Evolutionary conservation across 53 echinoderm and acorn worm species (phyloP), one percentile per base, ranked within the genome.

Genomic region (Hippasteria phrygiana): DNA sequence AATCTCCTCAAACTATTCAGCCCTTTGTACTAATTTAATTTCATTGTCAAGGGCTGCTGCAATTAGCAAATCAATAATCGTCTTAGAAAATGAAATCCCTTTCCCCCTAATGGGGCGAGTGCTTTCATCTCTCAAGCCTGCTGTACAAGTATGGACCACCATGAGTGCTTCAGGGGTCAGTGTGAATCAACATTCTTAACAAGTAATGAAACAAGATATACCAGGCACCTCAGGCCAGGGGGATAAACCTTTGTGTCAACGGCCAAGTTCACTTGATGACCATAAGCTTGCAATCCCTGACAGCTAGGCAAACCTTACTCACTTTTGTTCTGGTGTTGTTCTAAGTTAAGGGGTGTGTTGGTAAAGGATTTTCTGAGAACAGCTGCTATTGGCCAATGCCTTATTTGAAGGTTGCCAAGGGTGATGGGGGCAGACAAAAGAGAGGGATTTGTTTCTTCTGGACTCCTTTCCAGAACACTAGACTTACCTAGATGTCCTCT

Each of bases 301-400:
- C 33, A 2, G 18, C 31, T 33, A 38, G 43, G 48, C 29, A 32
- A 83, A 39, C 64, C 85, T 48, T 80, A 62, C 64, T 31, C 13
- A 37, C 53, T 71, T 70, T 71, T 85, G 85, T 71, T 65, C 29
- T 33, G 70, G 29, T 85, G 85, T 85, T 85, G 48, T 85, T 71
- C 51, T 26, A 71, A 35, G 67, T 83, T 83, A 39, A 43, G 36
- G 29, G 51, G 70, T 85, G 85, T 71, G 50, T 85, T 85, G 70
- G 20, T 85, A 70, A 54, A 53, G 85, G 85, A 71, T 48, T 71
- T 85, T 85, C 69, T 85, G 18, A 85, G 85, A 85, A 70, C 85
- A 85, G 85, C 85, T 70, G 70, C 70, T 50, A 85, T 85, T 70
- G 85, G 85, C 51, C 13, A 75, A 75, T 26, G 75, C 75, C 41